phyloP scores from a whole-genome alignment of 2,888 invertebrate species.

The Pharmacophagus antenor region DNA sequence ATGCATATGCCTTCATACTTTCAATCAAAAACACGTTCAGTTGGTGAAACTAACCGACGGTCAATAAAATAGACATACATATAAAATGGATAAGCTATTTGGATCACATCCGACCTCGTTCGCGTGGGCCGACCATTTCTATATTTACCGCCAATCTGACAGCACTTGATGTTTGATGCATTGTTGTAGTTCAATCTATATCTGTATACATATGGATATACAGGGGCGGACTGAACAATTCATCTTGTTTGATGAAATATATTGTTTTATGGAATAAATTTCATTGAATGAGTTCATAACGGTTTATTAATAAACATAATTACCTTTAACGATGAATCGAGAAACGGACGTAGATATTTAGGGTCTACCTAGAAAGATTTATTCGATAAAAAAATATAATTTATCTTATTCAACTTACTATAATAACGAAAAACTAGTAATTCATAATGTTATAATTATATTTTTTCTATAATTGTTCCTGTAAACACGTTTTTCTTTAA shows the following conservation, averaged over 20 bases:
- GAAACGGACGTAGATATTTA: not conserved
- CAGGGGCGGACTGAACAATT: no score
- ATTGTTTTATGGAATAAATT: not conserved
- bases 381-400: no score
- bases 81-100: slow-evolving; percentile 24
- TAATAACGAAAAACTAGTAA: no score
- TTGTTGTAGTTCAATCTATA: slow-evolving; percentile 3
- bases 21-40: slow-evolving; percentile 1
- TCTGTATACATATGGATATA: not conserved
- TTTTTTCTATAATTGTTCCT: not conserved
- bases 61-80: slow-evolving; percentile 17
- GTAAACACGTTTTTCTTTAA: not conserved
- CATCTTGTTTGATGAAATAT: not conserved
- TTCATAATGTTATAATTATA: no score
- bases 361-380: not conserved
- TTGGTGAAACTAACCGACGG: not conserved
- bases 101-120: slow-evolving; percentile 23
- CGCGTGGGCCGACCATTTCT: slow-evolving; percentile 22
- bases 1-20: not conserved
- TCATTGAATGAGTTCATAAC: not conserved
- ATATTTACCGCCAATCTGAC: slow-evolving; percentile 25
- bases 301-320: not conserved
- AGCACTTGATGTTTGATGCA: slow-evolving; percentile 24
- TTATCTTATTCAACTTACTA: no score
- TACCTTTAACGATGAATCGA: not conserved